Base-by-base conservation (phyloP, 2,797 vertebrate genomes). In the Passerculus sandwichensis region DNA sequence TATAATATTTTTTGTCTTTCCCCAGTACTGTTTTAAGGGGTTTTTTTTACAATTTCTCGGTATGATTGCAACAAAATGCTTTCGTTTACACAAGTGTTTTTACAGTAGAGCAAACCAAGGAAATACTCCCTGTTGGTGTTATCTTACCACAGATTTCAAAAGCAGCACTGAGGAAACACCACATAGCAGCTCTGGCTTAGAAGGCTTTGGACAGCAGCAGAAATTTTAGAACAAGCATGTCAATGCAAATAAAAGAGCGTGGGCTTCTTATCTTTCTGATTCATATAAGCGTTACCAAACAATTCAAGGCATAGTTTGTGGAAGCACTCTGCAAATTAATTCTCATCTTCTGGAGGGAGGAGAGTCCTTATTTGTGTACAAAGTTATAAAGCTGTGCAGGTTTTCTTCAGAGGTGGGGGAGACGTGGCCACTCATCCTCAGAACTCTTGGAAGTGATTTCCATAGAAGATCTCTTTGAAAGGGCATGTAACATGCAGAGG, bases 81-180 rank as follows among this genome's bases (percentile, higher is more conserved):
- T 48, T 82, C 53, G 19, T 82, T 89, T 76, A 16, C 32, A 25
- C 36, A 62, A 56, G 18, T 56, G 60, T 70, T 79, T 84, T 89
- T 77, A 56, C 40, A 60, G 22, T 82, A 53, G 13, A 71, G 45
- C 32, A 83, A 83, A 64, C n/a, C 9, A 40, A 83, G 78, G 64
- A 79, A 74, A 19, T 67, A 32, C 21, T 62, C 53, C 25, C 13
- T 17, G 14, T 60, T 85, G 44, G 30, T 79, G 45, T 79, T 89
- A 53, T 22, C 74, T 48, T 89, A 70, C 65, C 44, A 13, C 34
- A 71, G 57, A n/a, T 85, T 85, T 91, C 23, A 80, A 64, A 85
- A 74, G 36, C 50, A 79, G 0, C 22, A 1, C 38, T 70, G 66
- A 54, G 40, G 62, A 81, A 95, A 32, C 15, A 7, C 29, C 32